Percentiles rank a stretch among this genome's conserved stretches.
These are phyloP conservation scores for Adoxophyes honmai DNA, from an alignment of 1,140 invertebrate genomes.

Conservation along the genomic window DNA sequence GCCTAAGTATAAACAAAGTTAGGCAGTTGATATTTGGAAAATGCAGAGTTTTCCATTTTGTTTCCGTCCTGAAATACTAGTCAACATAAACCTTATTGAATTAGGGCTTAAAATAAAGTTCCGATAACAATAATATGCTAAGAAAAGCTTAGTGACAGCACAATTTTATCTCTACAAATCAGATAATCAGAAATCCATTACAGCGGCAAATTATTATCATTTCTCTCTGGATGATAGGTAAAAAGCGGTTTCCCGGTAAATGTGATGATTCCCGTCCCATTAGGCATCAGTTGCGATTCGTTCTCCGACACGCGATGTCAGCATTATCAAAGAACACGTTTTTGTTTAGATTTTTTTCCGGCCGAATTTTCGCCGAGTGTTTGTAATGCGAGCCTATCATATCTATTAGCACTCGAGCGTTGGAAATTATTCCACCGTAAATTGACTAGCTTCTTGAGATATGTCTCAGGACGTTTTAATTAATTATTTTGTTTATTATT, in stretches of 20 bases:
- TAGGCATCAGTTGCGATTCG: constrained; percentile 65
- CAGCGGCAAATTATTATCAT: constrained; percentile 41
- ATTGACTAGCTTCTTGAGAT: neutral
- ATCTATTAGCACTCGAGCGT: neutral
- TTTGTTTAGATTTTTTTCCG: constrained; percentile 28
- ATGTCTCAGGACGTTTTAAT: neutral
- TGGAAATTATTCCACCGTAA: neutral
- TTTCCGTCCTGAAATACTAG: too few species aligned
- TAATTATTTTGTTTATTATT: neutral
- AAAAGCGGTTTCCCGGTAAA: constrained; percentile 52
- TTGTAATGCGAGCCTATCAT: neutral
- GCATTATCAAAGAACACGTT: constrained; percentile 52
- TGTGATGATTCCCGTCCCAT: constrained; percentile 64
- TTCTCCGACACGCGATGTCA: constrained; percentile 59
- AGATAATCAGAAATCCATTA: constrained; percentile 55
- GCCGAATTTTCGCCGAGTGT: constrained; percentile 3
- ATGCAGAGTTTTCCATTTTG: too few species aligned
- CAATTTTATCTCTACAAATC: constrained; percentile 20
- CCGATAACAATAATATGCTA: too few species aligned
- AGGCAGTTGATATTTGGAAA: too few species aligned
- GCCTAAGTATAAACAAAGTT: too few species aligned
- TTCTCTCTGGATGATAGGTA: constrained; percentile 48
- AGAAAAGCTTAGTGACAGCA: too few species aligned
- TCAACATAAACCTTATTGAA: too few species aligned
- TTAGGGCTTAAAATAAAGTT: too few species aligned